Percentiles rank a stretch among this genome's conserved stretches.
phyloP scores from a whole-genome alignment of 2,113 vertebrate genomes.

The Oriolus oriolus region DNA sequence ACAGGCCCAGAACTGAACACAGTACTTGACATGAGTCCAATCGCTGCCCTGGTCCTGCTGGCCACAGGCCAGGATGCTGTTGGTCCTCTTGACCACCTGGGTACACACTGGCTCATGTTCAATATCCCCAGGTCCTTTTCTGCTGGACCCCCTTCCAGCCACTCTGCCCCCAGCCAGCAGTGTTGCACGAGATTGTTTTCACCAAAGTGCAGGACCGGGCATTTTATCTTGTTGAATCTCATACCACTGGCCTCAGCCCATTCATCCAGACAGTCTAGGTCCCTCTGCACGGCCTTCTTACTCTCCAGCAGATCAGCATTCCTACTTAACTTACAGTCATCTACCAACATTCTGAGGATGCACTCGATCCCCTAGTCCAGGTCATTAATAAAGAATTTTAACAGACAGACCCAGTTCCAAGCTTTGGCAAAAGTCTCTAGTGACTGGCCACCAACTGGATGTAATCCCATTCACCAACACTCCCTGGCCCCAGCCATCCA shows the following conservation, averaged over 20 bases:
- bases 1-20: background rate
- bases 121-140: background rate
- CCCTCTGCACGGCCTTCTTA: background rate
- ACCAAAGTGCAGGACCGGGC: no score
- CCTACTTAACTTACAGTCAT: background rate
- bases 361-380: rapidly evolving
- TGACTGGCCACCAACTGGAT: rapidly evolving
- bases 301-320: background rate
- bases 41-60: background rate
- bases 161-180: background rate
- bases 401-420: background rate
- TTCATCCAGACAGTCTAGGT: background rate
- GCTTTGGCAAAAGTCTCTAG: background rate
- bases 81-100: background rate
- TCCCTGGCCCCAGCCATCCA: background rate
- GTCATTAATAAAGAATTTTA: background rate
- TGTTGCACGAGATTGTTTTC: background rate
- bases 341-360: background rate
- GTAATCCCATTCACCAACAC: background rate
- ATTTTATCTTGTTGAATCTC: background rate
- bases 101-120: rapidly evolving
- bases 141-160: background rate
- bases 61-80: rapidly evolving
- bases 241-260: rapidly evolving
- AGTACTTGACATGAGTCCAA: background rate